These are phyloP conservation scores for Pitta sordida DNA, from an alignment of 2,113 vertebrate genomes.

Conservation along the genomic window DNA sequence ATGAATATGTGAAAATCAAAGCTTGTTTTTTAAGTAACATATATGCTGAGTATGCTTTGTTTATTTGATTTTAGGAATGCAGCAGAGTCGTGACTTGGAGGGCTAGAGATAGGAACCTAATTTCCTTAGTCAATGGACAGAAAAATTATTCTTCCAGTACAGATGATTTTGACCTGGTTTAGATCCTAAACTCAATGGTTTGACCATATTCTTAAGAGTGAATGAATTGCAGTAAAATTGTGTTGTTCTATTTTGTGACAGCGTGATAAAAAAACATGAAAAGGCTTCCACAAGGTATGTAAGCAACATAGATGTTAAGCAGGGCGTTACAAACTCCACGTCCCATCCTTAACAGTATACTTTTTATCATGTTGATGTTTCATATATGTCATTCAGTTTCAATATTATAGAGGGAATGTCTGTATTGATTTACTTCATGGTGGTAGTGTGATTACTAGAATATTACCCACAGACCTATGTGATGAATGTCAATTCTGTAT, in stretches of 20 bases:
- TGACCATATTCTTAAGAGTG: neutral
- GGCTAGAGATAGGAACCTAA: neutral
- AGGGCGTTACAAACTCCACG: neutral
- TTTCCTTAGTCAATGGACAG: neutral
- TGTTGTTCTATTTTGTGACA: neutral
- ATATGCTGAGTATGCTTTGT: neutral
- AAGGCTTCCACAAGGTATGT: neutral
- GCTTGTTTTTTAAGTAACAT: neutral
- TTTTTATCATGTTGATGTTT: neutral
- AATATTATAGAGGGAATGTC: neutral
- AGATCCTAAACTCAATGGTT: neutral
- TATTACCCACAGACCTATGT: neutral
- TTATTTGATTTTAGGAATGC: neutral
- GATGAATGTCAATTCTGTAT: neutral
- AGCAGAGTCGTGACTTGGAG: neutral
- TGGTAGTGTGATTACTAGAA: accelerated
- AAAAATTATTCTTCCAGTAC: neutral
- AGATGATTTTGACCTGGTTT: neutral
- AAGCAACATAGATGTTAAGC: neutral
- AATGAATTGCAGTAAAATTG: neutral
- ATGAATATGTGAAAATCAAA: neutral
- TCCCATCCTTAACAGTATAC: neutral
- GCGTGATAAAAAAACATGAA: neutral
- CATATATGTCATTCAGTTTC: neutral
- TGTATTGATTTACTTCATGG: conserved; percentile 7